Conservation (phyloP, 2,113 vertebrate species). For the Colistium nudipinnis region DNA sequence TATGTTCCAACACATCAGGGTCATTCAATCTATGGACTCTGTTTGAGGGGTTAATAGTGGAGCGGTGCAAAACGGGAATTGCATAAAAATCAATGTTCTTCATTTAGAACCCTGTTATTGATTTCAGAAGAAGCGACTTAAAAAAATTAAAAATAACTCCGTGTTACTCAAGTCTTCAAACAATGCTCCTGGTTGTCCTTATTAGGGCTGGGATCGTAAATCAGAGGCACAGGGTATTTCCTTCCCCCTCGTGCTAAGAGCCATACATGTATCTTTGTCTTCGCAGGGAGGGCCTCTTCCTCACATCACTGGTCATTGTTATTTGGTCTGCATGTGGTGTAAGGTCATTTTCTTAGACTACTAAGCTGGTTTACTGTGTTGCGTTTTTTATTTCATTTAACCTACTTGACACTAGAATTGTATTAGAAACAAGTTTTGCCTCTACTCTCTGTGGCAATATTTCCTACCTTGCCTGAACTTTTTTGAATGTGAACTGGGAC, state of each 20-base stretch:
- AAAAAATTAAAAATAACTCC: too few relatives aligned
- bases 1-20: background rate
- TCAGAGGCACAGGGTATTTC: constrained; percentile 56
- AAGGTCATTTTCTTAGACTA: constrained; percentile 36
- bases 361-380: constrained; percentile 8
- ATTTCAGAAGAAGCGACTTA: background rate
- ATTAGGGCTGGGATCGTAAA: constrained; percentile 33
- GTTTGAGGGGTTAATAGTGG: background rate
- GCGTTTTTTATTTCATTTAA: background rate
- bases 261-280: constrained; percentile 53
- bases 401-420: background rate
- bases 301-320: constrained; percentile 57
- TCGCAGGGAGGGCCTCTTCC: constrained; percentile 67
- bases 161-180: too few relatives aligned
- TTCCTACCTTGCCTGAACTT: too few relatives aligned
- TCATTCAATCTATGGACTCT: constrained; percentile 16
- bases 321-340: constrained; percentile 12
- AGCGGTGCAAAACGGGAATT: background rate
- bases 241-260: constrained; percentile 44
- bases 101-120: background rate
- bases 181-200: background rate
- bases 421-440: background rate
- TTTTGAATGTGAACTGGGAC: background rate
- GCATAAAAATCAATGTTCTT: background rate
- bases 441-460: background rate